phyloP scores from a whole-genome alignment of 1,140 invertebrate species.

The Thaumetopoea pityocampa region DNA sequence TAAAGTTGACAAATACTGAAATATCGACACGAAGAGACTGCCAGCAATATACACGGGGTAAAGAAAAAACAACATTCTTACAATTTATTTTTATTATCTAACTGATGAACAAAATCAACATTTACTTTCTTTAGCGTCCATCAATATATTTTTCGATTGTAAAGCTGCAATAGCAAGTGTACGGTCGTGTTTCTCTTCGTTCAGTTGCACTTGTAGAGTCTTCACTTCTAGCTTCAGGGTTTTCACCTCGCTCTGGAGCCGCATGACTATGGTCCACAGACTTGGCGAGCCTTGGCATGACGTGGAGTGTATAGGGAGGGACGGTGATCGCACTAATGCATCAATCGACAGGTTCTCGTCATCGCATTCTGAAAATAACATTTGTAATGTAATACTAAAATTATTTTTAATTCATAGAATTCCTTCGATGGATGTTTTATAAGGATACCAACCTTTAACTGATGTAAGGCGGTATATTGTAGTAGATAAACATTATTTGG shows the following conservation, averaged over 20 bases:
- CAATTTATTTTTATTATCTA: too few relatives aligned
- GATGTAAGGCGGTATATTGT: too few relatives aligned
- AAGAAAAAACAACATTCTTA: too few relatives aligned
- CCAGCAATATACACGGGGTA: not conserved
- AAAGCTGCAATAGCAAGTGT: constrained; percentile 65
- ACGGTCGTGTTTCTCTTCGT: constrained; percentile 69
- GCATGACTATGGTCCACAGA: constrained; percentile 64
- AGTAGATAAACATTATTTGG: too few relatives aligned
- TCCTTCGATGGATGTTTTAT: constrained; percentile 8
- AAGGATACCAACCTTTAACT: constrained; percentile 43
- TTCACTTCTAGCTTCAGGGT: constrained; percentile 64
- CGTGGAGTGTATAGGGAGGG: constrained; percentile 60
- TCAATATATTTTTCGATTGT: constrained; percentile 60
- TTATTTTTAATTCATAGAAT: not conserved
- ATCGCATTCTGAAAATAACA: constrained; percentile 70
- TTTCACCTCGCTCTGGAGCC: constrained; percentile 67
- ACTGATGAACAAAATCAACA: constrained; percentile 46
- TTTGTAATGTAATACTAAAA: constrained; percentile 8
- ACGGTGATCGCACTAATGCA: constrained; percentile 65
- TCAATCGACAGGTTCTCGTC: constrained; percentile 59
- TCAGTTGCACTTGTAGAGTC: constrained; percentile 57
- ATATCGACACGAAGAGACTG: too few relatives aligned
- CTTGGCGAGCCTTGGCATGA: constrained; percentile 50
- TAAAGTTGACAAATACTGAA: too few relatives aligned
- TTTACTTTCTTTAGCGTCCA: constrained; percentile 73